Conservation (phyloP, 2,113 vertebrate species). For the Oriolus oriolus region DNA sequence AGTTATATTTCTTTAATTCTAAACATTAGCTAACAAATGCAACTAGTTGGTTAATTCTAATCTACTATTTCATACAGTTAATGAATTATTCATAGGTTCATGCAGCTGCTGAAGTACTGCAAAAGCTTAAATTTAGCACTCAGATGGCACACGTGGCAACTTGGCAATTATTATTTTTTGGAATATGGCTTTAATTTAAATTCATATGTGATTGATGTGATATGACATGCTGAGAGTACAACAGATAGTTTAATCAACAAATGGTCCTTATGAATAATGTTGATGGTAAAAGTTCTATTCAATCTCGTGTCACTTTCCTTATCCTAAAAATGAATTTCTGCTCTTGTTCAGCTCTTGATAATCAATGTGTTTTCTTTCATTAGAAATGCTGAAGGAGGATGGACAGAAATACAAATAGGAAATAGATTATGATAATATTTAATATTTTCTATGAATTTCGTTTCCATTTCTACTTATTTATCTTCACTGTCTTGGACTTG, state of each 20-base stretch:
- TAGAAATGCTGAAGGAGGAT: slow-evolving; percentile 9
- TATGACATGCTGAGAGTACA: slow-evolving; percentile 39
- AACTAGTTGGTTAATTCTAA: slow-evolving; percentile 46
- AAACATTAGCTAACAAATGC: slow-evolving; percentile 5
- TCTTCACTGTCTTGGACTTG: background rate
- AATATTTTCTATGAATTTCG: background rate
- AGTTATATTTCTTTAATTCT: background rate
- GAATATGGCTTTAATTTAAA: slow-evolving; percentile 62
- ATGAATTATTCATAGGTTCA: slow-evolving; percentile 62
- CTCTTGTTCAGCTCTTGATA: slow-evolving; percentile 16
- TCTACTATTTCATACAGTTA: slow-evolving; percentile 29
- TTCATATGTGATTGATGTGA: slow-evolving; percentile 54
- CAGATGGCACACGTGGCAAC: background rate
- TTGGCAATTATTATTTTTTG: slow-evolving; percentile 57
- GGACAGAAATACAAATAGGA: background rate
- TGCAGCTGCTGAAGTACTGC: slow-evolving; percentile 41
- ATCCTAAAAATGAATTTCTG: slow-evolving; percentile 43
- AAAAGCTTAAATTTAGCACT: slow-evolving; percentile 64
- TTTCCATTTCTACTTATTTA: background rate
- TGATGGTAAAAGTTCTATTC: slow-evolving; percentile 48
- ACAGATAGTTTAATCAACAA: slow-evolving; percentile 69
- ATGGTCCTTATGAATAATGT: slow-evolving; percentile 40
- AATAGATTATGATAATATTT: background rate
- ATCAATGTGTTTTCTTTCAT: background rate
- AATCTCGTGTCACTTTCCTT: slow-evolving; percentile 48